phyloP scores from a whole-genome alignment of 2,888 invertebrate genomes.

The Lydus trimaculatus region DNA sequence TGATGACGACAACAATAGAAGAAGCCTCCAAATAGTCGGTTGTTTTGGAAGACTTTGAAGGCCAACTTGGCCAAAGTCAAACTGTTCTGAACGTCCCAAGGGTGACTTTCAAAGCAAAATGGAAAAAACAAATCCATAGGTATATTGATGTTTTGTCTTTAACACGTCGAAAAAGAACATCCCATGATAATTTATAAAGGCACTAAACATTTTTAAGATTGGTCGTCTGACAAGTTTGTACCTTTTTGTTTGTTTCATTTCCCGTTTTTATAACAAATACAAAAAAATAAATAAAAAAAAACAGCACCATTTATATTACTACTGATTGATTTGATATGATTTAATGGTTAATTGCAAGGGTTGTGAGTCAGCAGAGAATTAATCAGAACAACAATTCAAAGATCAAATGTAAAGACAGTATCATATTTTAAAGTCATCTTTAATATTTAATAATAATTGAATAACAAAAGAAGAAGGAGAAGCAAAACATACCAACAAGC shows the following conservation, averaged over 20 bases:
- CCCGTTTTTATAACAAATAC: conserved; percentile 4
- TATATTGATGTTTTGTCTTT: conserved; percentile 21
- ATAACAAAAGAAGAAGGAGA: background rate
- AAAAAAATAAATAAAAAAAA: no score
- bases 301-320: background rate
- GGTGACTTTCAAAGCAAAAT: conserved; percentile 27
- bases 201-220: conserved; percentile 14
- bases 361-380: conserved; percentile 5
- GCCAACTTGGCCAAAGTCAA: conserved; percentile 13
- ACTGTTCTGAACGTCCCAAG: conserved; percentile 19
- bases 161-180: conserved; percentile 9
- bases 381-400: conserved; percentile 18
- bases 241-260: conserved; percentile 14
- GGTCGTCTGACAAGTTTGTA: background rate
- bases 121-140: background rate
- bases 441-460: conserved; percentile 14
- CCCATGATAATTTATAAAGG: conserved; percentile 24
- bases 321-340: conserved; percentile 15
- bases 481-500: background rate
- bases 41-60: conserved; percentile 21
- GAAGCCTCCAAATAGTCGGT: background rate
- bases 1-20: background rate
- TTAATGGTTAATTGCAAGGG: background rate
- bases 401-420: conserved; percentile 27
- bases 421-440: conserved; percentile 23